Conservation (phyloP, 1,140 invertebrate species). For the Drosophila jambulina region DNA sequence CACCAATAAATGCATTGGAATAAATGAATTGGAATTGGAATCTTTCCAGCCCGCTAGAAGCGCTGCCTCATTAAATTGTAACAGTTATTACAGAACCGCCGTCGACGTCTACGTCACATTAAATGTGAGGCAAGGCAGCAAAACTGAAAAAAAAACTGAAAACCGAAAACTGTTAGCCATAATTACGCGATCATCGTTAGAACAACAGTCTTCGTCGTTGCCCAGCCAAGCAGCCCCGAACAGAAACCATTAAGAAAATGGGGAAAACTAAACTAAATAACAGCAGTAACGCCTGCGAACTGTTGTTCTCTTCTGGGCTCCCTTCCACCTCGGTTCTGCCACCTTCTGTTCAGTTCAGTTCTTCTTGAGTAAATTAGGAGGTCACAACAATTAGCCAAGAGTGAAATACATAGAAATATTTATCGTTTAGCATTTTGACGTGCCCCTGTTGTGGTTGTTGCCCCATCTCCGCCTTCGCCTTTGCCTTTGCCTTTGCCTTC, state of each 20-base stretch:
- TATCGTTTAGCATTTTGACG: constrained; percentile 80
- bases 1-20: not conserved
- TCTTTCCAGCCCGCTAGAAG: constrained; percentile 5
- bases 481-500: not conserved
- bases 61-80: constrained; percentile 73
- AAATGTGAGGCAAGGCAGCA: constrained; percentile 26
- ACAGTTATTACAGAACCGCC: constrained; percentile 74
- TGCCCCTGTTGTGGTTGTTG: constrained; percentile 44
- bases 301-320: constrained; percentile 4
- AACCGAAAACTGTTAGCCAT: constrained; percentile 57
- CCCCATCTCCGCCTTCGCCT: constrained; percentile 23
- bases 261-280: constrained; percentile 47
- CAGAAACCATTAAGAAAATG: constrained; percentile 63
- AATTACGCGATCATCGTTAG: constrained; percentile 78
- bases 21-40: not conserved
- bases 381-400: constrained; percentile 85
- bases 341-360: constrained; percentile 42
- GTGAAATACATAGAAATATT: constrained; percentile 74
- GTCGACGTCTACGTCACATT: constrained; percentile 14
- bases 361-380: constrained; percentile 85
- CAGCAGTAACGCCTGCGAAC: constrained; percentile 22
- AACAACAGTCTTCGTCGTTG: constrained; percentile 68
- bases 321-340: constrained; percentile 3
- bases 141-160: constrained; percentile 30
- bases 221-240: constrained; percentile 51